Percentiles rank a stretch among this genome's conserved stretches.
Conservation (phyloP, 2,888 invertebrate species). For the Eilema depressum region DNA sequence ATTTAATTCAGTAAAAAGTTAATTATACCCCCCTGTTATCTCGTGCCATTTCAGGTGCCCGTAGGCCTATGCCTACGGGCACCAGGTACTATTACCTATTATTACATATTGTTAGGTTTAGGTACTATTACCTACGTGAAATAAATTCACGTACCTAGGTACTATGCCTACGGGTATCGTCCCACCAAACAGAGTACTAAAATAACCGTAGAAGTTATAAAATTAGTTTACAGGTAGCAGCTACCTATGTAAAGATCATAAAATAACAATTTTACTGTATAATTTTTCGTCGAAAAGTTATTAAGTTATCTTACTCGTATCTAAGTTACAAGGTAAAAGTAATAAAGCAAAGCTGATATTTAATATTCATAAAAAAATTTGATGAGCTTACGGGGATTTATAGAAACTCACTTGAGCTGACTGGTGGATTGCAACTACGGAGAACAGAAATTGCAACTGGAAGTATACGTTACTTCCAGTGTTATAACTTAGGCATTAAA, state of each 20-base stretch:
- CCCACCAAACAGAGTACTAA: not conserved
- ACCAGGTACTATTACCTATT: no score
- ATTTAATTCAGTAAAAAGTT: not conserved
- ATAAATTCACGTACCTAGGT: no score
- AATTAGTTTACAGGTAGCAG: not conserved
- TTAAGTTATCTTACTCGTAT: not conserved
- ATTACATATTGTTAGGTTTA: no score
- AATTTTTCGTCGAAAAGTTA: not conserved
- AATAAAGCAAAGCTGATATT: no score
- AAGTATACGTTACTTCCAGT: no score
- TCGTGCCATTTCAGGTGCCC: not conserved
- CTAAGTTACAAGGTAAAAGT: not conserved
- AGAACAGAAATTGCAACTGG: no score
- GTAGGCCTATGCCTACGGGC: no score
- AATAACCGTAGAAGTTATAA: not conserved
- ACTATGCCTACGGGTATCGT: not conserved
- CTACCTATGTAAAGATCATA: not conserved
- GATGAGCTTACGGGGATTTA: no score
- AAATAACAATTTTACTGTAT: not conserved
- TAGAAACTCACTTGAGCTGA: no score
- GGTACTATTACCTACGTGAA: not conserved
- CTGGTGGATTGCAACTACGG: no score
- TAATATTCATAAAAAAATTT: no score
- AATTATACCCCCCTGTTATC: not conserved
- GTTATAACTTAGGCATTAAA: no score